phyloP scores from a whole-genome alignment of 53 echinoderm and acorn worm genomes.

The Patiria pectinifera region DNA sequence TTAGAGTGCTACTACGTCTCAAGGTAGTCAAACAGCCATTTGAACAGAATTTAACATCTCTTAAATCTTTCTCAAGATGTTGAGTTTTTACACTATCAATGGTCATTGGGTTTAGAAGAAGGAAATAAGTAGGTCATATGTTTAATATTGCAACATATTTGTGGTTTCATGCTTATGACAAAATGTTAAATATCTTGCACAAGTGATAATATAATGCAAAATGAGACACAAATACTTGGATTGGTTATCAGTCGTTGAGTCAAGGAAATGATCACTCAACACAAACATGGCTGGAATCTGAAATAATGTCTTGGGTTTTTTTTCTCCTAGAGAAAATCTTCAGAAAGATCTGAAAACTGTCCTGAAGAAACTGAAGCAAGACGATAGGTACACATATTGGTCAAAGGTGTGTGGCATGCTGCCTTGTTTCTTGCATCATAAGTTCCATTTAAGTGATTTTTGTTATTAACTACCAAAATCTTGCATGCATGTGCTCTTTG shows the following conservation, averaged over 20 bases:
- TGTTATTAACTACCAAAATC: too few relatives aligned
- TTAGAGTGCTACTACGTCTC: conserved; percentile 87
- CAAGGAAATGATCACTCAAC: too few relatives aligned
- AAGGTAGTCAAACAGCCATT: conserved; percentile 59
- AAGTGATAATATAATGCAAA: too few relatives aligned
- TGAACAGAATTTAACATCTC: not conserved
- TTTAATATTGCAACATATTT: not conserved
- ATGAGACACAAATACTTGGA: too few relatives aligned
- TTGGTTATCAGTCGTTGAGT: too few relatives aligned
- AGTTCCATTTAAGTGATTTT: not conserved
- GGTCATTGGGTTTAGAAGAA: not conserved
- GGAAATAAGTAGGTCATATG: not conserved
- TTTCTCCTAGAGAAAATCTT: conserved; percentile 65
- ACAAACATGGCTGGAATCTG: too few relatives aligned
- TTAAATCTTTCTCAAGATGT: not conserved
- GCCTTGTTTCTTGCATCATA: not conserved
- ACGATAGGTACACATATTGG: conserved; percentile 77
- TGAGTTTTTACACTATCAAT: not conserved
- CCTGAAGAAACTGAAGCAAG: conserved; percentile 80
- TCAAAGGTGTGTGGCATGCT: conserved; percentile 68
- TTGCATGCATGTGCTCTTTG: too few relatives aligned
- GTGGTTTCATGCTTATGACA: too few relatives aligned
- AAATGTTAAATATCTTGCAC: too few relatives aligned
- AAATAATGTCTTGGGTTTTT: not conserved
- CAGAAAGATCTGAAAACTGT: conserved; percentile 70